A percentile compares a stretch with the other conserved stretches of the same genome.
phyloP scores from a whole-genome alignment of 2,113 vertebrate species.

The Anolis carolinensis region DNA sequence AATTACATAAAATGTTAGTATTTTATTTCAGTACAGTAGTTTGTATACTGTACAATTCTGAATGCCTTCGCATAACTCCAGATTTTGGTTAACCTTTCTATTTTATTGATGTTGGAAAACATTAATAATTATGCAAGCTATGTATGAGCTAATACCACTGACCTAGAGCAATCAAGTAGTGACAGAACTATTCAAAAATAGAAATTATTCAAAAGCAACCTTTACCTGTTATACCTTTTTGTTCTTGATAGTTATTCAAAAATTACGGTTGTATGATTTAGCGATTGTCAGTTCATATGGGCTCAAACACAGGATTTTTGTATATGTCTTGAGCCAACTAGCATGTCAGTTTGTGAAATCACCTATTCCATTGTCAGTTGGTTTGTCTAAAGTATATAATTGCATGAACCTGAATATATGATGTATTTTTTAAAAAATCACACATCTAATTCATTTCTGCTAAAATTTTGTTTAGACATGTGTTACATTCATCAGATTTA shows the following conservation, averaged over 20 bases:
- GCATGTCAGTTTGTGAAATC: constrained; percentile 34
- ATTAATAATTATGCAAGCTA: constrained; percentile 23
- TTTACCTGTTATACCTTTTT: constrained; percentile 4
- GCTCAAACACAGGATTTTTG: constrained; percentile 43
- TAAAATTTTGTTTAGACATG: constrained; percentile 54
- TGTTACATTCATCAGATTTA: constrained; percentile 55
- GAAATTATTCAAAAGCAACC: not conserved
- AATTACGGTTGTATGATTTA: constrained; percentile 28
- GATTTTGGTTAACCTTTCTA: constrained; percentile 20
- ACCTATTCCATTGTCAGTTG: constrained; percentile 27
- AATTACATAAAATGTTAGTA: not conserved
- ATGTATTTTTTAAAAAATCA: constrained; percentile 33
- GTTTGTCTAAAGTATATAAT: constrained; percentile 28
- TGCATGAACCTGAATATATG: constrained; percentile 34
- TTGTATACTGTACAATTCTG: constrained; percentile 24
- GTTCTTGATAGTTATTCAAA: constrained; percentile 16
- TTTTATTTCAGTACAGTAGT: constrained; percentile 28
- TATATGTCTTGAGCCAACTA: constrained; percentile 42
- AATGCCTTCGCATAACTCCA: constrained; percentile 43
- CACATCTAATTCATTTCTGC: constrained; percentile 42
- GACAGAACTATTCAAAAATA: not conserved
- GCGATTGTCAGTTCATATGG: constrained; percentile 17
- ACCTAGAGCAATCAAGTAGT: constrained; percentile 15
- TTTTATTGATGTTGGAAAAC: constrained; percentile 2
- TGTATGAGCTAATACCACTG: not conserved